A percentile compares a stretch with the other conserved stretches of the same genome.
These are phyloP conservation scores for Microchirus variegatus DNA, from an alignment of 2,797 vertebrate genomes.

Conservation along the genomic window DNA sequence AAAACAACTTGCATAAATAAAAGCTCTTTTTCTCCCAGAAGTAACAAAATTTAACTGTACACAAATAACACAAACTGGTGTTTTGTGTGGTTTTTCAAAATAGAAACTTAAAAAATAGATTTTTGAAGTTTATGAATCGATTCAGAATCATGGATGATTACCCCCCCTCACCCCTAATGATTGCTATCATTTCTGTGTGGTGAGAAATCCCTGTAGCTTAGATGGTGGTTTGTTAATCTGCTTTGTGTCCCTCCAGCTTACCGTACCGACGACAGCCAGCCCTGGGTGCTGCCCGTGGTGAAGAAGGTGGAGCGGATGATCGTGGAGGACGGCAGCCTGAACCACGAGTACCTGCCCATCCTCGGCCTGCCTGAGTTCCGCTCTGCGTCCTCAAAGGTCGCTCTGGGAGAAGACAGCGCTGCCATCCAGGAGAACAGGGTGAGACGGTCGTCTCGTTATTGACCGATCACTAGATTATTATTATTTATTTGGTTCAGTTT, in stretches of 20 bases:
- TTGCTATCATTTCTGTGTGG: too few species aligned
- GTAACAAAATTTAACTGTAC: too few species aligned
- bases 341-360: slow-evolving; percentile 97
- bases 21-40: too few species aligned
- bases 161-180: too few species aligned
- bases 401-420: slow-evolving; percentile 88
- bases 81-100: too few species aligned
- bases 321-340: slow-evolving; percentile 84
- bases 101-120: too few species aligned
- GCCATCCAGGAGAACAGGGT: slow-evolving; percentile 91
- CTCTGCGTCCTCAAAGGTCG: slow-evolving; percentile 86
- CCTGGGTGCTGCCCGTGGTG: slow-evolving; percentile 97
- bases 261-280: slow-evolving; percentile 92
- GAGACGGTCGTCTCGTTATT: not conserved
- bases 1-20: too few species aligned
- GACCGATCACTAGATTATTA: too few species aligned
- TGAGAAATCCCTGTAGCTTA: not conserved
- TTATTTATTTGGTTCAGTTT: not conserved
- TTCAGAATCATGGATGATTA: too few species aligned
- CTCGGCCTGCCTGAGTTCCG: slow-evolving; percentile 92
- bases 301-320: slow-evolving; percentile 93
- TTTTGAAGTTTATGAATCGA: too few species aligned
- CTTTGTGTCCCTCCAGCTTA: slow-evolving; percentile 83
- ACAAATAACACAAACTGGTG: too few species aligned
- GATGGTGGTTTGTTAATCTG: not conserved